phyloP scores from a whole-genome alignment of 2,113 vertebrate species.

The Spizaetus ornatus region DNA sequence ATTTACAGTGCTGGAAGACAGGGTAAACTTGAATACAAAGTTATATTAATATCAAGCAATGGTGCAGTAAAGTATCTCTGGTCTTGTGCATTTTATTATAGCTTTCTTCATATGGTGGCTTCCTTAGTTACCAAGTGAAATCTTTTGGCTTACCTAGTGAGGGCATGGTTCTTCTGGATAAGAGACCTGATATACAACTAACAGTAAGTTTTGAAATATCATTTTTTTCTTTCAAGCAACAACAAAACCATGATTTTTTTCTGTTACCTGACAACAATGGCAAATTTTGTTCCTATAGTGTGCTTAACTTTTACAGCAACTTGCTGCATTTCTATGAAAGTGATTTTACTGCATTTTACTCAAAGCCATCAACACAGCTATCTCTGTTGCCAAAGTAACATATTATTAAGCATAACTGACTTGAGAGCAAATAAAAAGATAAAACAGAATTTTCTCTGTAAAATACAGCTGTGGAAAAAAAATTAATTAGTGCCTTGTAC shows the following conservation, averaged over 20 bases:
- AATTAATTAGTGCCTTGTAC: background rate
- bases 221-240: background rate
- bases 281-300: background rate
- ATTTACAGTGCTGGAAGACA: background rate
- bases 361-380: background rate
- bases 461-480: background rate
- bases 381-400: background rate
- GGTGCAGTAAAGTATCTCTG: background rate
- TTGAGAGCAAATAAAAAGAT: background rate
- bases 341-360: background rate
- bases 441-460: background rate
- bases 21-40: background rate
- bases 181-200: slow-evolving; percentile 80
- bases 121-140: slow-evolving; percentile 88
- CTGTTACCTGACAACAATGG: background rate
- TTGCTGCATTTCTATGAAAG: background rate
- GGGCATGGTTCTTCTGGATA: slow-evolving; percentile 84
- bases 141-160: slow-evolving; percentile 91
- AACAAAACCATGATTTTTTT: background rate
- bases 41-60: background rate
- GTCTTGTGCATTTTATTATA: slow-evolving; percentile 46
- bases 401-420: background rate
- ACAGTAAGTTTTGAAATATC: slow-evolving; percentile 70
- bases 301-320: background rate
- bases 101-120: slow-evolving; percentile 94